phyloP scores from a whole-genome alignment of 2,113 vertebrate species.

The Chamaetylas fuelleborni region DNA sequence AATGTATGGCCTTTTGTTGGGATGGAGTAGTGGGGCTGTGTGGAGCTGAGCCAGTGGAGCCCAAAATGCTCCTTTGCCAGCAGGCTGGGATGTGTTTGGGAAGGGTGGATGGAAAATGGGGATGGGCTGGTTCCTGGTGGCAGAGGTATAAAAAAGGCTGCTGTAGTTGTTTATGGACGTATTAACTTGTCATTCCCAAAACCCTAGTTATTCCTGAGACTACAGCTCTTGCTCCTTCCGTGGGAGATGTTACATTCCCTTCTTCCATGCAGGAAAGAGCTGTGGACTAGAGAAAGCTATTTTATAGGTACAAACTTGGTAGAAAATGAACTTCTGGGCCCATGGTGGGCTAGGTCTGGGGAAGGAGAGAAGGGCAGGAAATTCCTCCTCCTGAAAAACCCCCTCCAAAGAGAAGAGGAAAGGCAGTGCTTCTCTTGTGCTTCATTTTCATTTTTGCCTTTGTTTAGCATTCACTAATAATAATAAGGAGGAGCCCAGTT shows the following conservation, averaged over 20 bases:
- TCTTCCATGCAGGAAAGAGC: background rate
- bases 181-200: background rate
- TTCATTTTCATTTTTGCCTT: background rate
- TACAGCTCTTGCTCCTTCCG: background rate
- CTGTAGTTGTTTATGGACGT: background rate
- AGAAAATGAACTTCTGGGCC: background rate
- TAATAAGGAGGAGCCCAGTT: background rate
- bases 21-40: background rate
- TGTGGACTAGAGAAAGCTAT: background rate
- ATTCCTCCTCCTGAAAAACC: background rate
- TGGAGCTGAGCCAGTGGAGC: background rate
- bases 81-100: background rate
- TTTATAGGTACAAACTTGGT: background rate
- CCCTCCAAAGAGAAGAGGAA: background rate
- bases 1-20: rapidly evolving
- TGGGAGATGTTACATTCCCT: background rate
- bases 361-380: background rate
- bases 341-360: background rate
- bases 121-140: rapidly evolving
- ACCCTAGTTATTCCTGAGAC: rapidly evolving
- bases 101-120: background rate
- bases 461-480: background rate
- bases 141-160: background rate
- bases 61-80: background rate
- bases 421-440: background rate